A percentile compares a stretch with the other conserved stretches of the same genome.
These are phyloP conservation scores for Troilus luridus DNA, from an alignment of 2,888 invertebrate genomes.

Conservation along the genomic window DNA sequence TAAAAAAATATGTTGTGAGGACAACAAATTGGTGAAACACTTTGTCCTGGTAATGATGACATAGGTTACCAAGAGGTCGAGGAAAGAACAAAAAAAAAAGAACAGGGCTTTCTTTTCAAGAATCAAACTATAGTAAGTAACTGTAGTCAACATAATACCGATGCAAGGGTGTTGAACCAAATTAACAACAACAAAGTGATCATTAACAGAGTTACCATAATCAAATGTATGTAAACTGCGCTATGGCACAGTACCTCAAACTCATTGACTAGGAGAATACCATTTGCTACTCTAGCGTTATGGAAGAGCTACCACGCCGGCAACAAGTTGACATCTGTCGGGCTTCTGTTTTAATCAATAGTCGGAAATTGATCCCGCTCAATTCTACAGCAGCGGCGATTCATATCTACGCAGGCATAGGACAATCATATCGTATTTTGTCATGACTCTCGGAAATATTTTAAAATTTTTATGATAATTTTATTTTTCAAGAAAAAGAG, in stretches of 20 bases:
- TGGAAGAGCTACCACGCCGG: not conserved
- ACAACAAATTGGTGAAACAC: no score
- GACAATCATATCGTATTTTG: not conserved
- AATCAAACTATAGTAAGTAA: no score
- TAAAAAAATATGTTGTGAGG: no score
- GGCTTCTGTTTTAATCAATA: not conserved
- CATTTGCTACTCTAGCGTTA: not conserved
- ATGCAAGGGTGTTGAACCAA: not conserved
- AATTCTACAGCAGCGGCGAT: not conserved
- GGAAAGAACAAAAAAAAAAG: no score
- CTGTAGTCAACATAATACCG: not conserved
- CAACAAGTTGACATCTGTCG: constrained; percentile 25
- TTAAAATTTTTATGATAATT: no score
- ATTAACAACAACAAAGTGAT: not conserved
- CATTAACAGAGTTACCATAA: not conserved
- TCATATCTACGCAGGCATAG: not conserved
- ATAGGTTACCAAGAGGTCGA: no score
- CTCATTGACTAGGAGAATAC: not conserved
- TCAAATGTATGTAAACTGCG: not conserved
- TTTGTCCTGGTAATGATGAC: no score
- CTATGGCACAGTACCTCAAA: not conserved
- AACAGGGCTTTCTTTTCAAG: no score
- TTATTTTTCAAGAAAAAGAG: no score
- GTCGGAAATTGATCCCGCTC: constrained; percentile 15
- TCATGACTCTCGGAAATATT: not conserved